A percentile compares a stretch with the other conserved stretches of the same genome.
Conservation (phyloP, 2,888 invertebrate genomes). For the Napeogenes inachia region DNA sequence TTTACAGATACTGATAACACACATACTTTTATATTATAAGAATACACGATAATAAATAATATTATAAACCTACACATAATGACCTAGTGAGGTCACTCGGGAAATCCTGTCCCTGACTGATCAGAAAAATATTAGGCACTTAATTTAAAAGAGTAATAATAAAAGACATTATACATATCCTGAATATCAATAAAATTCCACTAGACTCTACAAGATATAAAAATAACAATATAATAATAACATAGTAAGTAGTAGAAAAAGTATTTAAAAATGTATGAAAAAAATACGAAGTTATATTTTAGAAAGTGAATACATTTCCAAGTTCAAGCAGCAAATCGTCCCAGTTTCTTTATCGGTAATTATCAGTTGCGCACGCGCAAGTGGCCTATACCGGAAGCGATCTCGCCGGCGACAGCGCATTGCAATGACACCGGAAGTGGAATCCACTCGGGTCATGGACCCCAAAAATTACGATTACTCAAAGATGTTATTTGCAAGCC, state of each 20-base stretch:
- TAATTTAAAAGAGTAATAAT: too few species aligned
- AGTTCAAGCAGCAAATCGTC: conserved; percentile 20
- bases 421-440: conserved; percentile 46
- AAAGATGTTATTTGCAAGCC: conserved; percentile 52
- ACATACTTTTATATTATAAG: conserved; percentile 7
- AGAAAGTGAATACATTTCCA: conserved; percentile 16
- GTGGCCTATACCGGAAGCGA: conserved; percentile 51
- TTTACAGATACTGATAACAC: too few species aligned
- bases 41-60: not conserved
- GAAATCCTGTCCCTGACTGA: too few species aligned
- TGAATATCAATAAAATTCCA: too few species aligned
- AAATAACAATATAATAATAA: not conserved
- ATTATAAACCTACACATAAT: conserved; percentile 7
- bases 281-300: conserved; percentile 13
- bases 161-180: too few species aligned
- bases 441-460: conserved; percentile 57
- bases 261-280: not conserved
- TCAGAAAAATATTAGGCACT: too few species aligned
- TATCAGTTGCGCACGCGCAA: conserved; percentile 41
- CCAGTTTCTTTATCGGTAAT: conserved; percentile 34
- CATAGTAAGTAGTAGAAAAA: not conserved
- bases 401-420: conserved; percentile 44
- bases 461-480: conserved; percentile 48
- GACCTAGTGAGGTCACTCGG: too few species aligned
- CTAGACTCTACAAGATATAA: not conserved